Evolutionary conservation across 37 sponge, comb jelly and placozoan species (phyloP).

Genomic region (Oscarella lobularis): DNA sequence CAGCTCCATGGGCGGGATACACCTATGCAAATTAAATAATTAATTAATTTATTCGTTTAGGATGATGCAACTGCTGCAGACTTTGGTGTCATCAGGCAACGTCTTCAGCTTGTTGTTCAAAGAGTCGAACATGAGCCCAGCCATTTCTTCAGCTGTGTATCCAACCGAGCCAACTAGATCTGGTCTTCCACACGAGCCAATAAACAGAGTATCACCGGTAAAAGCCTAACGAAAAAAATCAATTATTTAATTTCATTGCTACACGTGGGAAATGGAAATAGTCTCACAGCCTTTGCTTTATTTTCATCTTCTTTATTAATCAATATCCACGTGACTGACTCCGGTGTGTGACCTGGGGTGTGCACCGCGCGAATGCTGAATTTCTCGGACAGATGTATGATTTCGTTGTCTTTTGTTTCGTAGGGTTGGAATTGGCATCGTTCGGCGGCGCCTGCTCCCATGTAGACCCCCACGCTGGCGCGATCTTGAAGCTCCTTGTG

Average conservation of each 20-base stretch:
- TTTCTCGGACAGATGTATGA: constrained; percentile 31
- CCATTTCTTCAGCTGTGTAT: constrained; percentile 60
- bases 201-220: constrained; percentile 86
- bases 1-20: constrained; percentile 84
- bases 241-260: too few relatives aligned
- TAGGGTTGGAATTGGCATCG: constrained; percentile 41
- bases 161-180: constrained; percentile 67
- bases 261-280: too few relatives aligned
- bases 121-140: constrained; percentile 53
- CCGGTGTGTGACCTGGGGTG: constrained; percentile 85
- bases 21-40: constrained; percentile 21
- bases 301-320: neutral
- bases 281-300: neutral
- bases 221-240: constrained; percentile 32
- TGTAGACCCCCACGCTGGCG: constrained; percentile 47
- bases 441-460: constrained; percentile 55
- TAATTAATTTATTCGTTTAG: neutral
- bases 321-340: constrained; percentile 66
- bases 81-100: constrained; percentile 65
- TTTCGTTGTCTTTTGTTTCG: constrained; percentile 57
- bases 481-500: constrained; percentile 52
- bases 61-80: neutral
- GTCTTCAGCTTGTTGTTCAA: constrained; percentile 39
- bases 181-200: constrained; percentile 84
- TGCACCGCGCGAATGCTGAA: constrained; percentile 39